phyloP scores from a whole-genome alignment of 2,113 vertebrate species.

The Ginglymostoma cirratum region DNA sequence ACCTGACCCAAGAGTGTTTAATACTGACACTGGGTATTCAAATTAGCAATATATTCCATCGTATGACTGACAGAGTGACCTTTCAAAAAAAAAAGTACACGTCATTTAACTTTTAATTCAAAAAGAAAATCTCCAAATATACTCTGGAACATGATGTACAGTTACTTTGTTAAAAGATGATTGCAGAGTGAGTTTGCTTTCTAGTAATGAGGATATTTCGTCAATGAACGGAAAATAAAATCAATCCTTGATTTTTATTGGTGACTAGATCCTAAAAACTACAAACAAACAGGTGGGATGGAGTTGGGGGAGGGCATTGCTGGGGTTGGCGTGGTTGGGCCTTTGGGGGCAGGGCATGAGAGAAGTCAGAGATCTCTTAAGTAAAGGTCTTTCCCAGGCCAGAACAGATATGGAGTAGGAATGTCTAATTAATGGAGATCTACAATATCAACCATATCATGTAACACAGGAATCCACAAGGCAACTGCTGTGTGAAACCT shows the following conservation, averaged over 20 bases:
- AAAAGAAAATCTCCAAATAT: neutral
- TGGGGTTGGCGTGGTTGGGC: too few species aligned
- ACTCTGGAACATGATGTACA: neutral
- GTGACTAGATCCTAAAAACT: neutral
- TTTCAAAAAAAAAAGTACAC: neutral
- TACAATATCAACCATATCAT: slow-evolving; percentile 34
- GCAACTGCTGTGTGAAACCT: neutral
- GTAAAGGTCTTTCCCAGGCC: slow-evolving; percentile 24
- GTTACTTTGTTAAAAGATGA: neutral
- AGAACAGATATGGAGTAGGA: slow-evolving; percentile 13
- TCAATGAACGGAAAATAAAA: neutral
- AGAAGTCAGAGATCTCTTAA: neutral
- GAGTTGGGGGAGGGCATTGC: neutral
- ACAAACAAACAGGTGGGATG: slow-evolving; percentile 15
- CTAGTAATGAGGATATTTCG: neutral
- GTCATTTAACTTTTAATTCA: slow-evolving; percentile 11
- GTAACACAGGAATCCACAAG: slow-evolving; percentile 12
- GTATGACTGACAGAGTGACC: neutral
- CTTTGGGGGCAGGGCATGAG: neutral
- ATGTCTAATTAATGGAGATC: slow-evolving; percentile 26
- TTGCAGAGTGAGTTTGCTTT: neutral
- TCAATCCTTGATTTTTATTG: neutral
- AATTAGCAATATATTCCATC: neutral
- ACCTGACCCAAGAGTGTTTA: slow-evolving; percentile 7
- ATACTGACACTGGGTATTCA: slow-evolving; percentile 13